Percentiles rank a stretch among this genome's conserved stretches.
Conservation (phyloP, 2,797 vertebrate genomes). For the Fistularia commersonii region DNA sequence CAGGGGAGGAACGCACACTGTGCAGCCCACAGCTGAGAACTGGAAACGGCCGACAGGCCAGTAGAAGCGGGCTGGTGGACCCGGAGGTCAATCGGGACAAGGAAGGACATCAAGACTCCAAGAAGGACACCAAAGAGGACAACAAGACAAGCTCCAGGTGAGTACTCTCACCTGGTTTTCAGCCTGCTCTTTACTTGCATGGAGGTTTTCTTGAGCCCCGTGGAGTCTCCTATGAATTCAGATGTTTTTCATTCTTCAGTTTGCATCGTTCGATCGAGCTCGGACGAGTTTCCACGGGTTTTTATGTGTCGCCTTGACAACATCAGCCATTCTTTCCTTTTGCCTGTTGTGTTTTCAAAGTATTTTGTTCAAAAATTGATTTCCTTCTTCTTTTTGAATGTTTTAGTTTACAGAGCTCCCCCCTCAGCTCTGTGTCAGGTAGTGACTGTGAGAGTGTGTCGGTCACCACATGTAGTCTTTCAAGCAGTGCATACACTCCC, state of each 20-base stretch:
- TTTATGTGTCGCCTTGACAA: too few relatives aligned
- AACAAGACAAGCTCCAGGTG: conserved; percentile 60
- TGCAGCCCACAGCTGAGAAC: conserved; percentile 62
- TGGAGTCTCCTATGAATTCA: too few relatives aligned
- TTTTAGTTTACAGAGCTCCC: conserved; percentile 85
- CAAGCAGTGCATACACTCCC: conserved; percentile 86
- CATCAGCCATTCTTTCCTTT: too few relatives aligned
- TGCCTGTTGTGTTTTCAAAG: background rate
- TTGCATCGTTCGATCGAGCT: too few relatives aligned
- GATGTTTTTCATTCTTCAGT: too few relatives aligned
- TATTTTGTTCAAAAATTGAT: background rate
- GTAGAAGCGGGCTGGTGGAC: conserved; percentile 39
- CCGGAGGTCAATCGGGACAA: conserved; percentile 53
- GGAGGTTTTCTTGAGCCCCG: too few relatives aligned
- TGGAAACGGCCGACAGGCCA: conserved; percentile 60
- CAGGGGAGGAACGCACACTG: conserved; percentile 42
- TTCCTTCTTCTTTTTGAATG: background rate
- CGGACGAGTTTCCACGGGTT: too few relatives aligned
- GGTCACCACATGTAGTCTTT: conserved; percentile 92
- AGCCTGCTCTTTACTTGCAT: too few relatives aligned
- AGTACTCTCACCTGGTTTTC: background rate
- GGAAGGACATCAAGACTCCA: conserved; percentile 46
- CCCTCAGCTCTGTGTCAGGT: conserved; percentile 88
- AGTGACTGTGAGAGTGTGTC: conserved; percentile 93
- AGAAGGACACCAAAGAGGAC: conserved; percentile 65